Evolutionary conservation across 2,797 vertebrate genomes (phyloP).

Genomic region (Poeciliopsis presidionis): DNA sequence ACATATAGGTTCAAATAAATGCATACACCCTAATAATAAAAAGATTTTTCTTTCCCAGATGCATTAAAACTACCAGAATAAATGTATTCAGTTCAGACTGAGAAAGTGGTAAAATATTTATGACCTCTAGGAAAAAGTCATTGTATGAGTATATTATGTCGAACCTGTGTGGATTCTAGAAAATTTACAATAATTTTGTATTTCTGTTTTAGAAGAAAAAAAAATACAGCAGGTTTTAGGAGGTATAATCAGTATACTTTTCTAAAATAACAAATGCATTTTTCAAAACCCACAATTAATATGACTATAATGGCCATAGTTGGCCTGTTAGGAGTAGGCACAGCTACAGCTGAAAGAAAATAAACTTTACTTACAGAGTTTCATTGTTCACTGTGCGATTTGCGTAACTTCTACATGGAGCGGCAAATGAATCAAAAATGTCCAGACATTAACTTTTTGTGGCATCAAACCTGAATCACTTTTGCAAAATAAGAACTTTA

Average conservation of each 20-base stretch:
- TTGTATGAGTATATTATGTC: background rate
- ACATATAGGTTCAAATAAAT: background rate
- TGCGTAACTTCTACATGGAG: background rate
- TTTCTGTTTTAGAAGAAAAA: background rate
- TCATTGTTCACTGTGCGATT: background rate
- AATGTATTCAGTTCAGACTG: background rate
- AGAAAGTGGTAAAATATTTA: background rate
- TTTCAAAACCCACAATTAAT: background rate
- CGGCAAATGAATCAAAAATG: background rate
- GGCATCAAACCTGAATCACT: background rate
- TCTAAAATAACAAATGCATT: background rate
- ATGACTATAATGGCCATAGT: background rate
- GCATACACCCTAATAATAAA: background rate
- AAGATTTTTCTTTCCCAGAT: background rate
- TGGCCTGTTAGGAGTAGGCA: background rate
- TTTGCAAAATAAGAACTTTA: background rate
- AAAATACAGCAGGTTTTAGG: background rate
- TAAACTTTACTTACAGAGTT: background rate
- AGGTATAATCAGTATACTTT: background rate
- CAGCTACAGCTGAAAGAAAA: background rate
- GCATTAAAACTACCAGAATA: background rate
- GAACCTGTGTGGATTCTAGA: background rate
- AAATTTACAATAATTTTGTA: background rate
- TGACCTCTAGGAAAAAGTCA: background rate
- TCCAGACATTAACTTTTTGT: background rate